phyloP scores from a whole-genome alignment of 35 echinoderm and acorn worm species.

The Ophiothrix spiculata region DNA sequence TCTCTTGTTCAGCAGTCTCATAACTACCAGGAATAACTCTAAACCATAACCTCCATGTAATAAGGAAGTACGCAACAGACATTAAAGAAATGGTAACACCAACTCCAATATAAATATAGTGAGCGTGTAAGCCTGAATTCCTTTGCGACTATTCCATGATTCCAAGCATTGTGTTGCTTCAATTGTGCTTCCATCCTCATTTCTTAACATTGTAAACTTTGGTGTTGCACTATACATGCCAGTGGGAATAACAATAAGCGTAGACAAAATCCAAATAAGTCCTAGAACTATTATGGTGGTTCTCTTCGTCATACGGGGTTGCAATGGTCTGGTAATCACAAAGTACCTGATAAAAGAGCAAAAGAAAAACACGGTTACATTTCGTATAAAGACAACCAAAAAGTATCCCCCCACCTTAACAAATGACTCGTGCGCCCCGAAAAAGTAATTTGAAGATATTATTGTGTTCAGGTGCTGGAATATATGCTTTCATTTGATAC shows the following conservation, averaged over 20 bases:
- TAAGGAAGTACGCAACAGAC: slow-evolving; percentile 68
- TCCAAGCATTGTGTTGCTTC: neutral
- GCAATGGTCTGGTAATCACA: slow-evolving; percentile 73
- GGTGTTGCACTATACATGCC: slow-evolving; percentile 46
- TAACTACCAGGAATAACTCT: slow-evolving; percentile 72
- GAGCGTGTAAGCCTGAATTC: slow-evolving; percentile 60
- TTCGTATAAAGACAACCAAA: no score
- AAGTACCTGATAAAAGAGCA: slow-evolving; percentile 55
- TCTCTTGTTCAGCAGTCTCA: slow-evolving; percentile 70
- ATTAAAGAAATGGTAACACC: slow-evolving; percentile 61
- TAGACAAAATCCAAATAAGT: slow-evolving; percentile 68
- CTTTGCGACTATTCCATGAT: slow-evolving; percentile 52
- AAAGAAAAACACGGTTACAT: slow-evolving; percentile 26
- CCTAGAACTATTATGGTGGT: slow-evolving; percentile 46
- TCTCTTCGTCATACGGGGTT: slow-evolving; percentile 65
- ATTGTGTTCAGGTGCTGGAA: no score
- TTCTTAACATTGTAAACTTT: neutral
- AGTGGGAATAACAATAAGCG: slow-evolving; percentile 62
- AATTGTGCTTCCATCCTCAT: neutral
- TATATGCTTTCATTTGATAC: no score
- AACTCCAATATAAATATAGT: slow-evolving; percentile 71
- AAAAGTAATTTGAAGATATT: no score
- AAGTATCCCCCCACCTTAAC: no score
- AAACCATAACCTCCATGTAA: slow-evolving; percentile 78
- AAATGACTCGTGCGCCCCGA: no score